phyloP scores from a whole-genome alignment of 2,113 vertebrate genomes.

The Coregonus clupeaformis region DNA sequence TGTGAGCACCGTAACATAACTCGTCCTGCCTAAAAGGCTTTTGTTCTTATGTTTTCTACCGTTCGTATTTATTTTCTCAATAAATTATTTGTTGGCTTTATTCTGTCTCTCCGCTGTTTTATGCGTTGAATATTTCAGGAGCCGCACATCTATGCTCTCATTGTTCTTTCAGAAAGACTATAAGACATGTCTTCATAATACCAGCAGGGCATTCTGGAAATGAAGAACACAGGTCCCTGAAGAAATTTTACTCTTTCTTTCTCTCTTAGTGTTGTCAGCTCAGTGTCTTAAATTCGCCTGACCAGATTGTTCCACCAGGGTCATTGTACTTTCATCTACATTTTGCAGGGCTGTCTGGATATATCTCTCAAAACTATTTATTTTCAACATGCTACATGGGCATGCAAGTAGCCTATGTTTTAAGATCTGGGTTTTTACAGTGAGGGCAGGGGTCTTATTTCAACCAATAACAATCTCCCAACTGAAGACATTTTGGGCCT shows the following conservation, averaged over 20 bases:
- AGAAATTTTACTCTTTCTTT: neutral
- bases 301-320: neutral
- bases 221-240: constrained; percentile 5
- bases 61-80: constrained; percentile 63
- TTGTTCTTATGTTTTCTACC: constrained; percentile 59
- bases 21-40: constrained; percentile 51
- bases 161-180: constrained; percentile 45
- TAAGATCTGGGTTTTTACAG: neutral
- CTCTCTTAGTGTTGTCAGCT: neutral
- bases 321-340: neutral
- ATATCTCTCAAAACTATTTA: neutral
- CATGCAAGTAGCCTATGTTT: neutral
- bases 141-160: constrained; percentile 55
- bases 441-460: no score
- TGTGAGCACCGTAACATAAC: constrained; percentile 18
- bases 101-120: constrained; percentile 54
- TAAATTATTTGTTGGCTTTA: constrained; percentile 71
- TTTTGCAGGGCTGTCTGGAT: neutral
- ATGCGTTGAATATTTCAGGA: constrained; percentile 72
- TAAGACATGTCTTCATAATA: constrained; percentile 24
- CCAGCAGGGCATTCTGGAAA: neutral
- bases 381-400: neutral
- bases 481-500: no score
- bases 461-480: no score
- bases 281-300: neutral